Conservation (phyloP, 2,888 invertebrate species). For the Mythimna albipuncta region DNA sequence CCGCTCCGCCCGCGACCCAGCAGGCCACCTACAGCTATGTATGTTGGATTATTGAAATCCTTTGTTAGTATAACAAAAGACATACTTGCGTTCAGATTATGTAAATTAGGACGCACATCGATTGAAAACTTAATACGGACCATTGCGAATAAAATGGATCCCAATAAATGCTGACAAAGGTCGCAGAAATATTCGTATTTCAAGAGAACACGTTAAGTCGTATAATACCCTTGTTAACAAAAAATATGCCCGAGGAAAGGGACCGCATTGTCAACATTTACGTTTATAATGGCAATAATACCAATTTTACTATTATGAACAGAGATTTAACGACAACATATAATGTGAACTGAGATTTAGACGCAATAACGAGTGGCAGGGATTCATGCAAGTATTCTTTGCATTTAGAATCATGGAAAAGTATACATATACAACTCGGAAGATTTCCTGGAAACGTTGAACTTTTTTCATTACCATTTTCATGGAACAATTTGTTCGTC, state of each 20-base stretch:
- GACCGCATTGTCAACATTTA: conserved; percentile 68
- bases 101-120: conserved; percentile 65
- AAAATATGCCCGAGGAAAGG: conserved; percentile 68
- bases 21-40: conserved; percentile 52
- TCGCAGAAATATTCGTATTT: conserved; percentile 68
- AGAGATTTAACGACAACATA: conserved; percentile 33
- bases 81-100: conserved; percentile 66
- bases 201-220: conserved; percentile 68
- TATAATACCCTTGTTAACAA: conserved; percentile 75
- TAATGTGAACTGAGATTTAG: conserved; percentile 1
- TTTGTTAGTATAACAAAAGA: conserved; percentile 70
- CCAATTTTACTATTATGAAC: conserved; percentile 63
- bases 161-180: conserved; percentile 72
- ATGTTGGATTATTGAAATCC: conserved; percentile 69
- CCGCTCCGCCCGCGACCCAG: conserved; percentile 41
- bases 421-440: conserved; percentile 3
- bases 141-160: conserved; percentile 59
- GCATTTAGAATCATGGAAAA: conserved; percentile 17
- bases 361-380: conserved; percentile 39
- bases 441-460: conserved; percentile 20
- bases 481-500: conserved; percentile 41
- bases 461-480: conserved; percentile 38
- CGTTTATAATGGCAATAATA: conserved; percentile 69
- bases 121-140: conserved; percentile 52
- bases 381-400: conserved; percentile 23